These are phyloP conservation scores for Alectoris magna DNA, from an alignment of 2,797 vertebrate species.

Conservation along the genomic window DNA sequence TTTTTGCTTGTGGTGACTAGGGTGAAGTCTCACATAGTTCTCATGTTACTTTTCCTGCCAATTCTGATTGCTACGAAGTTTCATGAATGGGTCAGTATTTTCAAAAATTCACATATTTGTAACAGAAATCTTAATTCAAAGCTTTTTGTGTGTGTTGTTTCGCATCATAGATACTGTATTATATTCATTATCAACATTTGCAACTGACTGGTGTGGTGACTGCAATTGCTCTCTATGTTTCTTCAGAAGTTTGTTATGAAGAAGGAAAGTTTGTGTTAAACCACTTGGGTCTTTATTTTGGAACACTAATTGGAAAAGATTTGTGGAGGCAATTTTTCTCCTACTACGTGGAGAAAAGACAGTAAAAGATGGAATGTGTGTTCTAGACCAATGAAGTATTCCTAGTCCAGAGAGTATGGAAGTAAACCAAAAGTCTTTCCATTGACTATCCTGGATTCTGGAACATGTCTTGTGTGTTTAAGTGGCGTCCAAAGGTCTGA, in stretches of 20 bases:
- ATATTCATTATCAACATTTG: not conserved
- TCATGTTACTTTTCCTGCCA: not conserved
- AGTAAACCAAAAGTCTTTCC: conserved; percentile 64
- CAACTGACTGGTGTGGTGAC: not conserved
- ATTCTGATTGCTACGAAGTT: not conserved
- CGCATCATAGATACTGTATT: not conserved
- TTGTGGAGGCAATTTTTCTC: conserved; percentile 20
- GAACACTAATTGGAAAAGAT: conserved; percentile 49
- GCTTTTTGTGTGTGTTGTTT: not conserved
- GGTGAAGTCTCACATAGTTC: not conserved
- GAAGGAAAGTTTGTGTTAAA: conserved; percentile 42
- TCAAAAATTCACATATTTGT: conserved; percentile 7
- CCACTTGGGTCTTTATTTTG: conserved; percentile 42
- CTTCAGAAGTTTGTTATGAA: conserved; percentile 5
- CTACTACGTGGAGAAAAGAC: conserved; percentile 38
- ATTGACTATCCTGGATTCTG: conserved; percentile 46
- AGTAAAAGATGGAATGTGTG: conserved; percentile 29
- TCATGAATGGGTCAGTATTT: conserved; percentile 2
- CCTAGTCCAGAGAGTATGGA: conserved; percentile 17
- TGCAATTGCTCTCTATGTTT: not conserved
- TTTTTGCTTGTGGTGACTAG: not conserved
- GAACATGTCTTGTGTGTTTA: conserved; percentile 26
- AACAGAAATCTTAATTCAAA: not conserved
- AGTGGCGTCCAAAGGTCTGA: conserved; percentile 51
- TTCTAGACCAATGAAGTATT: conserved; percentile 34